A percentile compares a stretch with the other conserved stretches of the same genome.
phyloP scores from a whole-genome alignment of 2,797 vertebrate species.

The Xiphorhynchus erythropygius region DNA sequence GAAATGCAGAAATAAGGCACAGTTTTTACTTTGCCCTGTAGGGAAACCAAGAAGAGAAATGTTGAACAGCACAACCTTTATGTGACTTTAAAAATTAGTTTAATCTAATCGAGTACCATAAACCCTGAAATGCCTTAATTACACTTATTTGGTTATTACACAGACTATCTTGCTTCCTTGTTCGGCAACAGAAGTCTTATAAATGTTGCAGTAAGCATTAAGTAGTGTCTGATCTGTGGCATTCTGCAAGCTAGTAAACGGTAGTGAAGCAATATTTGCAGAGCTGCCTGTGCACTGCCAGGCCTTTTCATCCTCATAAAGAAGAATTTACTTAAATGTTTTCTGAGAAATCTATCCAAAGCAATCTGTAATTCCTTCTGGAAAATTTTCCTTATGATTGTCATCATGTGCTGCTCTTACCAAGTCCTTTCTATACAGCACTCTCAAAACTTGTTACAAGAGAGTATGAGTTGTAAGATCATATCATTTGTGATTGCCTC shows the following conservation, averaged over 20 bases:
- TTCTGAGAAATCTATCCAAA: background rate
- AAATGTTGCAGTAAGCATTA: background rate
- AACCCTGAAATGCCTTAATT: slow-evolving; percentile 20
- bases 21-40: background rate
- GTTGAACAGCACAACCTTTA: background rate
- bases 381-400: background rate
- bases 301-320: background rate
- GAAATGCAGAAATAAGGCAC: background rate
- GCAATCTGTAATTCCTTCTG: background rate
- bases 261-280: background rate
- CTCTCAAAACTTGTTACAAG: background rate
- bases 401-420: background rate
- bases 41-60: background rate
- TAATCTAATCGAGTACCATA: background rate
- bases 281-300: background rate
- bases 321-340: background rate
- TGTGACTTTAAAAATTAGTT: background rate
- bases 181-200: background rate
- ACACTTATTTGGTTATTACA: slow-evolving; percentile 1
- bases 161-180: background rate
- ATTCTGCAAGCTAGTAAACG: background rate
- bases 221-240: background rate
- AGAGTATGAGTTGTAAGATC: background rate
- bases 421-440: background rate
- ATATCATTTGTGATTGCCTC: background rate